Base-by-base conservation (phyloP, 1,140 invertebrate species). In the Neuroterus valhalla region DNA sequence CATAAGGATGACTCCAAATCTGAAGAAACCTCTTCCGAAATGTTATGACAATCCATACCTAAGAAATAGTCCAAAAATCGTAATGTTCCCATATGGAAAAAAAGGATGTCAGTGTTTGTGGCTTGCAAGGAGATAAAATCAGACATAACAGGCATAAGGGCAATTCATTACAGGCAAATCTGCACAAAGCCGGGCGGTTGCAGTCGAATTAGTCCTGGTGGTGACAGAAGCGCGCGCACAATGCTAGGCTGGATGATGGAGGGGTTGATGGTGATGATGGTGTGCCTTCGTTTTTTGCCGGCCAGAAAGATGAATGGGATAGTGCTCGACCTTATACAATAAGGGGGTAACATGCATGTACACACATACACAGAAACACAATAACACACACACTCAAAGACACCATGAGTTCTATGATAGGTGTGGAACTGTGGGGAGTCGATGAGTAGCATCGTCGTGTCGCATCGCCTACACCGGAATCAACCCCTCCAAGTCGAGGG, bases 131-230 rank as follows among this genome's bases (percentile, higher is more conserved):
- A 62, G 52, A 62, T 62, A 26, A 12, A 31, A 62, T 62, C 52
- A 15, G 11, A 15, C 1, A 23, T 11, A 62, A 26, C 52, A 62
- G 43, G 71, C 66, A 71, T 52, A 52, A 50, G 66, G 74, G 69
- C 74, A 70, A 78, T 78, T 78, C 74, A 75, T 78, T 78, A 62
- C 52, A 78, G 77, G 74, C 43, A 77, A 73, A 75, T 72, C 67
- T 62, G 52, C 43, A 76, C 62, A 77, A 81, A 74, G 71, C 69
- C 72, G 21, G 66, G 69, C 48, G 68, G 52, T 62, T 62, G 52
- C 15, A 31, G 52, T 62, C 72, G 73, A 78, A 78, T 79, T 78
- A 79, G 69, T 71, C 72, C 67, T 66, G 73, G 70, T 76, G 78
- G 72, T 74, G 78, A 79, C 76, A 76, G 67, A 55, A 74, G 75